These are phyloP conservation scores for Toxotes lorentzi DNA, from an alignment of 2,797 vertebrate genomes.

Conservation along the genomic window DNA sequence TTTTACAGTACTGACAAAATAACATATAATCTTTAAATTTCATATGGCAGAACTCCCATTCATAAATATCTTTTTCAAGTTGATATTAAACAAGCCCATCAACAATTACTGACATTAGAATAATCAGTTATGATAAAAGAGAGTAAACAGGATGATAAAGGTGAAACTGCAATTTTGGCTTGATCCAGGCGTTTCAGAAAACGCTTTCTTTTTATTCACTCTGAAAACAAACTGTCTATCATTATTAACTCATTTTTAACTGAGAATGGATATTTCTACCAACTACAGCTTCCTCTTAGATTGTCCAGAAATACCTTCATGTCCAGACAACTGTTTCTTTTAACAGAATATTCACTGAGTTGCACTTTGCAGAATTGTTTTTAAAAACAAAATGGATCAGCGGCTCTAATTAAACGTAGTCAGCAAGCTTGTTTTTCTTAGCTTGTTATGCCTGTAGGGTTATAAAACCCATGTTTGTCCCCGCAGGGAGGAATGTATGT, in stretches of 20 bases:
- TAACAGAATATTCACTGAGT: not conserved
- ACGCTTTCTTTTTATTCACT: not conserved
- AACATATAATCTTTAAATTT: not conserved
- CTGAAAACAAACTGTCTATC: not conserved
- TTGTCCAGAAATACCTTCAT: not conserved
- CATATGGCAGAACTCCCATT: not conserved
- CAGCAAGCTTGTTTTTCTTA: not conserved
- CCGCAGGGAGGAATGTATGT: conserved; percentile 96
- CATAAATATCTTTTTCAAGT: not conserved
- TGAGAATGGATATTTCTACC: not conserved
- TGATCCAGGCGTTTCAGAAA: not conserved
- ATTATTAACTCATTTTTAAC: conserved; percentile 1
- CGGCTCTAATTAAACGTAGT: not conserved
- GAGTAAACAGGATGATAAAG: not conserved
- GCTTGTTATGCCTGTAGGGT: not conserved
- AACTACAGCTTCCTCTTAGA: not conserved
- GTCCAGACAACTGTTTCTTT: not conserved
- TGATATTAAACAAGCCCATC: not conserved
- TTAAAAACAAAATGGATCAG: not conserved
- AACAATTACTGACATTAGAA: not conserved
- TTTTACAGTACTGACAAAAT: not conserved
- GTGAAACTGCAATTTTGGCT: not conserved
- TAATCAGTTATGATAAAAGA: not conserved
- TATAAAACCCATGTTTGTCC: conserved; percentile 43
- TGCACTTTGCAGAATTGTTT: not conserved